A percentile compares a stretch with the other conserved stretches of the same genome.
Evolutionary conservation across 2,113 vertebrate species (phyloP).

Genomic region (Pseudorhombus dupliciocellatus): DNA sequence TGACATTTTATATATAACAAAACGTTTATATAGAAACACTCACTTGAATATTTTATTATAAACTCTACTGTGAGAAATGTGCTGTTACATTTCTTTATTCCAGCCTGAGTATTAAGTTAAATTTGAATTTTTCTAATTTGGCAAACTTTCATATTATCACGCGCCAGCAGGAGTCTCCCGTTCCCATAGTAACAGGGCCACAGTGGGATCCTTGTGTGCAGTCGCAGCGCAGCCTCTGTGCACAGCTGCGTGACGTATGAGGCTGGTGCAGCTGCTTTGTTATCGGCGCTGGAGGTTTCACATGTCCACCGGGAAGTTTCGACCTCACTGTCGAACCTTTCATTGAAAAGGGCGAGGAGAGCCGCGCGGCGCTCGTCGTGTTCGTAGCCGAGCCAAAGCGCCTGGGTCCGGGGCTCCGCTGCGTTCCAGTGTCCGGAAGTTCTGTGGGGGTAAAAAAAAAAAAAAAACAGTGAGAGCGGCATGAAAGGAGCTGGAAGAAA

Average conservation of each 20-base stretch:
- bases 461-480: slow-evolving; percentile 58
- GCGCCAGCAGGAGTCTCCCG: slow-evolving; percentile 75
- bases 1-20: too few relatives aligned
- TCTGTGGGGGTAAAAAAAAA: too few relatives aligned
- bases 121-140: not conserved
- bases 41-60: too few relatives aligned
- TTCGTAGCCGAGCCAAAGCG: slow-evolving; percentile 6
- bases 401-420: slow-evolving; percentile 29
- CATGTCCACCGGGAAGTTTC: not conserved
- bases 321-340: not conserved
- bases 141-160: slow-evolving; percentile 34
- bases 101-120: too few relatives aligned
- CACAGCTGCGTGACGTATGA: not conserved
- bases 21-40: too few relatives aligned
- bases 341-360: not conserved
- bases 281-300: not conserved
- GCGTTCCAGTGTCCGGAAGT: slow-evolving; percentile 75
- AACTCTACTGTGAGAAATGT: too few relatives aligned
- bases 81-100: too few relatives aligned
- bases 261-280: not conserved
- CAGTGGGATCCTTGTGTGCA: slow-evolving; percentile 20
- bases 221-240: slow-evolving; percentile 20
- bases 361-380: not conserved
- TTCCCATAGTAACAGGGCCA: slow-evolving; percentile 70
- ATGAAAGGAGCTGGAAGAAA: slow-evolving; percentile 50